Percentiles rank a stretch among this genome's conserved stretches.
Conservation (phyloP, 2,888 invertebrate genomes). For the Athetis lepigone region DNA sequence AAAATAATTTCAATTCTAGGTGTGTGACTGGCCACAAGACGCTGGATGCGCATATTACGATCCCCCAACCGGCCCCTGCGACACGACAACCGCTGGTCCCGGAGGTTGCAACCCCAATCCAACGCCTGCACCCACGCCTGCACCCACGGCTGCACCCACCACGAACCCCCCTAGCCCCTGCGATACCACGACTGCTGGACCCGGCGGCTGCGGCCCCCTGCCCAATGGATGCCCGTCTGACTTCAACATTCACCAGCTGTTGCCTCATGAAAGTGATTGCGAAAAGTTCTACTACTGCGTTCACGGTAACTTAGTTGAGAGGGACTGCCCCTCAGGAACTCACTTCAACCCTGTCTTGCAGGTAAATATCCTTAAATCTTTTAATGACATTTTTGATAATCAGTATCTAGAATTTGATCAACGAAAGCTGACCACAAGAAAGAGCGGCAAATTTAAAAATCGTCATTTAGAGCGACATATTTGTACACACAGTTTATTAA, state of each 20-base stretch:
- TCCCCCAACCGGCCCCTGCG: not conserved
- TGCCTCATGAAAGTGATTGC: constrained; percentile 75
- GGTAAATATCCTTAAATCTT: not conserved
- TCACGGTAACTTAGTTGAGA: constrained; percentile 66
- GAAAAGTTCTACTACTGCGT: constrained; percentile 74
- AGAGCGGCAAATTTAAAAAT: too few species aligned
- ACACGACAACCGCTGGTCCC: not conserved
- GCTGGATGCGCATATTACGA: not conserved
- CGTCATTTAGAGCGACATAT: too few species aligned
- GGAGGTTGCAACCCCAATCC: not conserved
- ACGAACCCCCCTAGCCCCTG: not conserved
- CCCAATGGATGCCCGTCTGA: constrained; percentile 72
- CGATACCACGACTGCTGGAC: not conserved
- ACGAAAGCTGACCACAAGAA: too few species aligned
- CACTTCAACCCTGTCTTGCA: constrained; percentile 67
- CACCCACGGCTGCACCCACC: not conserved
- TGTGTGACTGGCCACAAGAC: not conserved
- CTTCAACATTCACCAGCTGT: constrained; percentile 62
- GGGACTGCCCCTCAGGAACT: constrained; percentile 65
- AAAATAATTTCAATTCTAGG: not conserved
- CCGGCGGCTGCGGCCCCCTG: not conserved
- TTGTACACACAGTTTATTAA: too few species aligned
- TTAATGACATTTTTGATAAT: too few species aligned
- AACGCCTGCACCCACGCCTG: not conserved
- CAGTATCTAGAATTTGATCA: too few species aligned